Conservation (phyloP, 2,888 invertebrate genomes). For the Nymphalis c-album region DNA sequence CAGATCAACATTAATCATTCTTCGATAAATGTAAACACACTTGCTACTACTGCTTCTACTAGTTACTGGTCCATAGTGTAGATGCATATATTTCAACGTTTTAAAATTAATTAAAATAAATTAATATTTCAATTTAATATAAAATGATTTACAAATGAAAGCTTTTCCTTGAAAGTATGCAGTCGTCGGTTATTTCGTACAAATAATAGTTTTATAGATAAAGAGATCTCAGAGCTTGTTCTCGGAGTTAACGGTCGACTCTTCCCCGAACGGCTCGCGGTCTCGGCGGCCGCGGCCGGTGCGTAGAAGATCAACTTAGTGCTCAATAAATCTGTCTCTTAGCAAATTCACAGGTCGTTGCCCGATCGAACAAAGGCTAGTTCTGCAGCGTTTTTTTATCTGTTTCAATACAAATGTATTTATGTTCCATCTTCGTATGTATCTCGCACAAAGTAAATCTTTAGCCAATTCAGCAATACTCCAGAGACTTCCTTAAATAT, state of each 20-base stretch:
- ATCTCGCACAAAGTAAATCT: neutral
- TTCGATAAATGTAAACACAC: neutral
- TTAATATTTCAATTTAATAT: no score
- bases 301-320: conserved; percentile 11
- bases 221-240: neutral
- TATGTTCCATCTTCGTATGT: neutral
- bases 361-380: conserved; percentile 9
- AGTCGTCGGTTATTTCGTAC: neutral
- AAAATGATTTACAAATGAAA: no score
- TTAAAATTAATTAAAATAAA: no score
- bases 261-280: conserved; percentile 15
- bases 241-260: conserved; percentile 17
- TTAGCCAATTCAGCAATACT: no score
- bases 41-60: no score
- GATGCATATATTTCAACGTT: no score
- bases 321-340: conserved; percentile 30
- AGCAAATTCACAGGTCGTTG: conserved; percentile 15
- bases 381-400: neutral
- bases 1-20: neutral
- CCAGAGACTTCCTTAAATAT: no score
- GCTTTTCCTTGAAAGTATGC: no score
- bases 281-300: conserved; percentile 19
- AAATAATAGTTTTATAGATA: neutral
- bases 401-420: neutral
- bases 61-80: no score